Evolutionary conservation across 2,113 vertebrate species (phyloP).

Genomic region (Phaethon lepturus): DNA sequence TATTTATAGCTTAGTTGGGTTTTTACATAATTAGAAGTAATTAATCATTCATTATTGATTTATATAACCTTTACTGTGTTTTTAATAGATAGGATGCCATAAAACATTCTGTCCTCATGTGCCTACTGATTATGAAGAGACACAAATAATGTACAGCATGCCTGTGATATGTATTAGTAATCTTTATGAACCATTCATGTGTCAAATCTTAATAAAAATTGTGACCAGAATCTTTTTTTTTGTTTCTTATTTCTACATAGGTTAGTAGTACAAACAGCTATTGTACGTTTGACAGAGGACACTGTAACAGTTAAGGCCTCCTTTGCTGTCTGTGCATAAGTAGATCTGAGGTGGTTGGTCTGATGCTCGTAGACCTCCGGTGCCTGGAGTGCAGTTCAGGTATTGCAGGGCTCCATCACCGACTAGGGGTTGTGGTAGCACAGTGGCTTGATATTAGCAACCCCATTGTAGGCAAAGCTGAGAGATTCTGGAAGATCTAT

Average conservation of each 20-base stretch:
- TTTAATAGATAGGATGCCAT: not conserved
- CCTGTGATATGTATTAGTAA: not conserved
- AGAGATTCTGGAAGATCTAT: not conserved
- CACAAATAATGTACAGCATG: not conserved
- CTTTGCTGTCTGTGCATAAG: not conserved
- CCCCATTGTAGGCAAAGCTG: not conserved
- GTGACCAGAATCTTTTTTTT: not conserved
- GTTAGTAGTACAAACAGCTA: not conserved
- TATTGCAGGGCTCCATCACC: not conserved
- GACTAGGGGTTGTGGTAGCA: not conserved
- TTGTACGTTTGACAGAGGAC: not conserved
- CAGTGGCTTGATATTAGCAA: not conserved
- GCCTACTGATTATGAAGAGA: not conserved
- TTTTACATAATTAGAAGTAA: not conserved
- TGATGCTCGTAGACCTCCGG: not conserved
- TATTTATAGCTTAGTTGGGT: not conserved
- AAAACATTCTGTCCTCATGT: not conserved
- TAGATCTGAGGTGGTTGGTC: not conserved
- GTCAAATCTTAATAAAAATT: not conserved
- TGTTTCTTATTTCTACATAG: not conserved
- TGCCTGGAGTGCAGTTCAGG: not conserved
- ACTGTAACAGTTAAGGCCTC: not conserved
- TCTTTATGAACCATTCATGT: not conserved
- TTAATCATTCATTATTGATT: not conserved
- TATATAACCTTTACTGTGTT: not conserved